Evolutionary conservation across 2,113 vertebrate species (phyloP), one percentile per base, ranked within the genome.

Genomic region (Eretmochelys imbricata): DNA sequence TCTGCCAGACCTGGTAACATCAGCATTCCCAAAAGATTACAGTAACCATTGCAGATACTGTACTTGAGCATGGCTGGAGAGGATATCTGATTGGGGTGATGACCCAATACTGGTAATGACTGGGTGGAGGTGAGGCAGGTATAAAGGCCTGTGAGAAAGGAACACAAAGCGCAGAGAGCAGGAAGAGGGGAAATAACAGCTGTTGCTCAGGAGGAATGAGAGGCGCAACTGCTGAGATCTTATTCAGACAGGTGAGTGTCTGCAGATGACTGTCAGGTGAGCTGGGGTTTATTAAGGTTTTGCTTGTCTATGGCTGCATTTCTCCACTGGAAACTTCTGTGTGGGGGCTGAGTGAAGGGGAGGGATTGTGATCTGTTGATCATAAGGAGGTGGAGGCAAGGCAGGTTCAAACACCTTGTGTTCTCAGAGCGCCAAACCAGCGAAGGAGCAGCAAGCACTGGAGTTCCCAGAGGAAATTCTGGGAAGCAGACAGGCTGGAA

Each of bases 181-280:
- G 90, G 91, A 96, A 93, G 91, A 82, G 51, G 79, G 42, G 8
- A 35, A 81, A 16, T 27, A 8, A 62, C 49, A 92, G 90, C 88
- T 90, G 85, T 85, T 93, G 89, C 89, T 89, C 88, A 95, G 76
- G 57, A 89, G 94, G 96, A 86, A 96, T 97, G 97, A 96, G 94
- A 83, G 94, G 38, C 95, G 90, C 88, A 85, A 89, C 96, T 80
- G 27, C 89, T 57, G 72, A 79, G 89, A 0, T 48, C 94, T 96
- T 85, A 72, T 91, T 89, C 88, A 89, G 91, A 8, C 3, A 80
- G 96, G 95, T 97, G 97, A 97, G 96, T 89, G 96, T 92, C 93
- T 80, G 84, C 91, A 91, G 95, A 96, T 95, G 94, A 96, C 94
- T 54, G 89, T 89, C 87, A 31, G 89, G 35, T 93, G 94, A 22